These are phyloP conservation scores for Halisarca cf. caerulea DNA, from an alignment of 37 sponge, comb jelly and placozoan species.

Conservation along the genomic window DNA sequence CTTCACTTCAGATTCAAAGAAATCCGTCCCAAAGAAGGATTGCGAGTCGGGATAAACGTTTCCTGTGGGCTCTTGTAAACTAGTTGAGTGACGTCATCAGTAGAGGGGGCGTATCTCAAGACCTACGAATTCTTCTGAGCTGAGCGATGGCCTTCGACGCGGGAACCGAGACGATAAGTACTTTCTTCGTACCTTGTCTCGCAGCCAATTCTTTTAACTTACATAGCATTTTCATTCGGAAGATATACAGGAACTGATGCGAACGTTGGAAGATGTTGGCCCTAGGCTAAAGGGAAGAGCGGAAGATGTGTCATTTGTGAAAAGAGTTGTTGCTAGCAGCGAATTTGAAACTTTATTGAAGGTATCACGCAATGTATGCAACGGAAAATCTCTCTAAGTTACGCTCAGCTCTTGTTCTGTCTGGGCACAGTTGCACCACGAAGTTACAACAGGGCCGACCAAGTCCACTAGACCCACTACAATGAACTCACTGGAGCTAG, in stretches of 20 bases:
- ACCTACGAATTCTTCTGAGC: no score
- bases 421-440: slow-evolving; percentile 43
- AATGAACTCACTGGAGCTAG: slow-evolving; percentile 47
- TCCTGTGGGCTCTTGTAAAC: no score
- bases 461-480: background rate
- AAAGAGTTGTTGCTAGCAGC: slow-evolving; percentile 34
- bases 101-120: no score
- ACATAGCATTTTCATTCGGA: background rate
- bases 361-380: no score
- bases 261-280: slow-evolving; percentile 41
- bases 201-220: no score
- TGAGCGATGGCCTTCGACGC: background rate
- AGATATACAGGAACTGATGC: slow-evolving; percentile 66
- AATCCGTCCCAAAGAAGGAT: no score
- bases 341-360: slow-evolving; percentile 62
- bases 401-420: no score
- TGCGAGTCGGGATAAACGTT: no score
- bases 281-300: slow-evolving; percentile 40
- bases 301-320: slow-evolving; percentile 64
- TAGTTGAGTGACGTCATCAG: no score
- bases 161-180: background rate
- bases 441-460: slow-evolving; percentile 17
- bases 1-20: no score
- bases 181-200: no score
- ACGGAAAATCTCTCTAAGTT: no score